A percentile compares a stretch with the other conserved stretches of the same genome.
These are phyloP conservation scores for Drosophila pandora DNA, from an alignment of 1,140 invertebrate genomes.

Conservation along the genomic window DNA sequence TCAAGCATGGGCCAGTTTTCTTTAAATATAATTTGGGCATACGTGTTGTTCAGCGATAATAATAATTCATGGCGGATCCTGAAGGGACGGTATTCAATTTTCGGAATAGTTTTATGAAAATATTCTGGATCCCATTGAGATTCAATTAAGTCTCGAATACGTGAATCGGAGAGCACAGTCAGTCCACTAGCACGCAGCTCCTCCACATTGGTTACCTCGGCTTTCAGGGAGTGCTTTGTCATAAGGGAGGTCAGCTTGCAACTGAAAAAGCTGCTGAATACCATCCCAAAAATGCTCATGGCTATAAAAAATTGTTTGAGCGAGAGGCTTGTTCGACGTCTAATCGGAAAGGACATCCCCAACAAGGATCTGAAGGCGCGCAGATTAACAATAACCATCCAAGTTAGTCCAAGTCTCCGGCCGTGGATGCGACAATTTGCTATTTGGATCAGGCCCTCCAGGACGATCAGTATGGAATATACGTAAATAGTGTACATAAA, in stretches of 20 bases:
- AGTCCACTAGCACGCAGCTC: not conserved
- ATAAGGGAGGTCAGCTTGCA: not conserved
- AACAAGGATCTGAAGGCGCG: not conserved
- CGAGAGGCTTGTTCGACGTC: not conserved
- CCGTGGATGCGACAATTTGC: not conserved
- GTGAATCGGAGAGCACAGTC: not conserved
- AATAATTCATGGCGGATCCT: not conserved
- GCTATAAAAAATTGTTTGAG: not conserved
- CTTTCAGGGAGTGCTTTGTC: not conserved
- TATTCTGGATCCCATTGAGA: not conserved
- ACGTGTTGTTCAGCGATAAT: not conserved
- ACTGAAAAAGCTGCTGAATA: not conserved
- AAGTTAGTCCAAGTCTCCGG: not conserved
- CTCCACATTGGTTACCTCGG: not conserved
- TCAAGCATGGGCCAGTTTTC: not conserved
- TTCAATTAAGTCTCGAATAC: not conserved
- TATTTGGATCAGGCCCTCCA: not conserved
- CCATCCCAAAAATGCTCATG: not conserved
- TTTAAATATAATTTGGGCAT: not conserved
- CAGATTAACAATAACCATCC: not conserved
- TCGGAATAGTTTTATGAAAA: not conserved
- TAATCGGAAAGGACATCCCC: not conserved
- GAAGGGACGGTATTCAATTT: not conserved
- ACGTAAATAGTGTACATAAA: not conserved
- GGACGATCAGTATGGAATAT: not conserved